Base-by-base conservation (phyloP, 2,113 vertebrate genomes). In the Pimephales promelas region DNA sequence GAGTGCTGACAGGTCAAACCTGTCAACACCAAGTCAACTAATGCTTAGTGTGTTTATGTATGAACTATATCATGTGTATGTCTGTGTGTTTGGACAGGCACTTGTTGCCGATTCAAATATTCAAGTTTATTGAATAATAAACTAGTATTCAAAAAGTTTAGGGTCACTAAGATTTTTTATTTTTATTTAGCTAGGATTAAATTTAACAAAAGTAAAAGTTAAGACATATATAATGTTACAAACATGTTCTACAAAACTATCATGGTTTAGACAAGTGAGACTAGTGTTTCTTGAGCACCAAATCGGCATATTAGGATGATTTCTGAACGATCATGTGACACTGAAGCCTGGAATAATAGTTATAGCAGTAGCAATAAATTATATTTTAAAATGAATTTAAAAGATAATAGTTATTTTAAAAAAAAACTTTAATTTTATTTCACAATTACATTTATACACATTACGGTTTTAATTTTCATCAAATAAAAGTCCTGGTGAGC, bases 11-110 rank as follows among this genome's bases (percentile, higher is more conserved):
- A 85, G 52, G 45, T 57, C 4, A 70, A 57, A 81, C 81, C 81
- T 81, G 66, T 87, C 70, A 86, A 47, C 78, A 84, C 72, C 47
- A 36, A 71, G 14, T 31, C 28, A 81, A 24, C 24, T 40, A 52
- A 82, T n/a, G 61, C 71, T 78, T 47, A 86, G 26, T 45, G 16
- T 56, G 79, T 88, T 86, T 72, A n/a, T 72, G 72, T 82, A 84
- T 79, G 78, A 34, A 49, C 73, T 73, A 43, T 71, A 43, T 71
- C 3, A 66, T 22, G 11, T 49, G 34, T 62, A 26, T 40, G 26
- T 57, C 56, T 84, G 77, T 57, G 77, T 57, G 73, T 82, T 82
- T 66, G 57, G 76, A 66, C 52, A 24, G 61, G 31, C 43, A 81
- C 26, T 80, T 57, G 57, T 57, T 45, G n/a, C 20, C 20, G n/a